Evolutionary conservation across 1,140 invertebrate species (phyloP).

Genomic region (Charaxes varanes): DNA sequence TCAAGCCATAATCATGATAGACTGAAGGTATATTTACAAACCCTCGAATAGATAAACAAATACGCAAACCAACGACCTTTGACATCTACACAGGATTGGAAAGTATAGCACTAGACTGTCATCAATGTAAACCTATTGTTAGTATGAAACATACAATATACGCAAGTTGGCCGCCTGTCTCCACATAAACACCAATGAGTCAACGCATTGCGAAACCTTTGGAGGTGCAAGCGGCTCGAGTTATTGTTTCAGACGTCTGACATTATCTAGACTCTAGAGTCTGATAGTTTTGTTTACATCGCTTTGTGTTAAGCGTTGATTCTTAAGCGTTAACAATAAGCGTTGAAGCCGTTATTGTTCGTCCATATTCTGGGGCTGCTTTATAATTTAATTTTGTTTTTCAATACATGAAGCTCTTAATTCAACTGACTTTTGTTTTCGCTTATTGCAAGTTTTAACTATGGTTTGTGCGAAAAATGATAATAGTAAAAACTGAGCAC

Average conservation of each 20-base stretch:
- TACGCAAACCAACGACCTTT: too few species aligned
- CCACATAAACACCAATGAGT: slow-evolving; percentile 17
- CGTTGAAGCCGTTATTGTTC: not conserved
- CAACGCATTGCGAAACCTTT: slow-evolving; percentile 20
- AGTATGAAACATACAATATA: not conserved
- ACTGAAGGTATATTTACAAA: too few species aligned
- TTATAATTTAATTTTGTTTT: not conserved
- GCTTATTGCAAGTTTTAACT: too few species aligned
- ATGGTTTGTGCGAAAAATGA: too few species aligned
- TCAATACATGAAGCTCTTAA: too few species aligned
- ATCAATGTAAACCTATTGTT: not conserved
- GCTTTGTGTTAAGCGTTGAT: slow-evolving; percentile 17
- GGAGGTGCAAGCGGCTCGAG: slow-evolving; percentile 3
- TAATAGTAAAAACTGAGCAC: too few species aligned
- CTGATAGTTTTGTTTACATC: slow-evolving; percentile 19
- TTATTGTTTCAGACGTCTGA: slow-evolving; percentile 16
- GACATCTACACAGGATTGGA: too few species aligned
- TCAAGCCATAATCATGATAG: too few species aligned
- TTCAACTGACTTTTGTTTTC: too few species aligned
- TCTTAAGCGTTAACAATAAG: slow-evolving; percentile 1
- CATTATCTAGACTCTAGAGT: slow-evolving; percentile 17
- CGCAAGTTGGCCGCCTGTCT: not conserved
- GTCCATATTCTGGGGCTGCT: too few species aligned
- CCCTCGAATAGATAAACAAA: too few species aligned
- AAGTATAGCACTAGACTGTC: not conserved